Evolutionary conservation across 2,888 invertebrate species (phyloP).

Genomic region (Salpingus planirostris): DNA sequence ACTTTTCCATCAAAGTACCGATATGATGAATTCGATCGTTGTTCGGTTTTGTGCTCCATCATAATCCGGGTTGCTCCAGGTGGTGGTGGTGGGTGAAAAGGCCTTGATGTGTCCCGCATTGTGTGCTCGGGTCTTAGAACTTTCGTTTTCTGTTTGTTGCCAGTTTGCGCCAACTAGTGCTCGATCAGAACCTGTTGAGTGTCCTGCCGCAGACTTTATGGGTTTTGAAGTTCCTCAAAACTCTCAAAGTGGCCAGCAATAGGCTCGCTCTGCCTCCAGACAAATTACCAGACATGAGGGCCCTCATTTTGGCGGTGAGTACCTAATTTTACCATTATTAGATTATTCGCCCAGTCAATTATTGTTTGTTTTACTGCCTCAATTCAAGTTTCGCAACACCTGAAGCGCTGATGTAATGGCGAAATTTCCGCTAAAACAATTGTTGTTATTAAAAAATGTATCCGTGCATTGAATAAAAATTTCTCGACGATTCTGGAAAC

Average conservation of each 20-base stretch:
- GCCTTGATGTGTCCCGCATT: slow-evolving; percentile 37
- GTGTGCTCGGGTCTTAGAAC: slow-evolving; percentile 19
- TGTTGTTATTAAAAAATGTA: no score
- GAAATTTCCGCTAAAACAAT: not conserved
- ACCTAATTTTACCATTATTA: slow-evolving; percentile 1
- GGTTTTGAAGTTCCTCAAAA: slow-evolving; percentile 51
- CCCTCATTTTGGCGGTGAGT: slow-evolving; percentile 47
- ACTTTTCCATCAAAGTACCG: no score
- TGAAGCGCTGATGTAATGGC: no score
- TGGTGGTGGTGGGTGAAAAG: no score
- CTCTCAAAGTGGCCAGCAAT: slow-evolving; percentile 52
- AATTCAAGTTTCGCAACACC: no score
- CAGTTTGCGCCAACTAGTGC: slow-evolving; percentile 62
- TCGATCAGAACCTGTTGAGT: slow-evolving; percentile 63
- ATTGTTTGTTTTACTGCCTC: not conserved
- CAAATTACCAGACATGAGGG: slow-evolving; percentile 48
- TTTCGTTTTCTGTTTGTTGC: slow-evolving; percentile 37
- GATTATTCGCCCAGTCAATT: not conserved
- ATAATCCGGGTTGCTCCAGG: no score
- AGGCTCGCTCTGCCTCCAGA: slow-evolving; percentile 44
- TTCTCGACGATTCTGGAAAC: no score
- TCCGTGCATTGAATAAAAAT: no score
- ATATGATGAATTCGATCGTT: slow-evolving; percentile 3
- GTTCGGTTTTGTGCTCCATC: not conserved
- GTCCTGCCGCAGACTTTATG: slow-evolving; percentile 53